These are phyloP conservation scores for Trissolcus brochymenae DNA, from an alignment of 2,888 invertebrate species.

Conservation along the genomic window DNA sequence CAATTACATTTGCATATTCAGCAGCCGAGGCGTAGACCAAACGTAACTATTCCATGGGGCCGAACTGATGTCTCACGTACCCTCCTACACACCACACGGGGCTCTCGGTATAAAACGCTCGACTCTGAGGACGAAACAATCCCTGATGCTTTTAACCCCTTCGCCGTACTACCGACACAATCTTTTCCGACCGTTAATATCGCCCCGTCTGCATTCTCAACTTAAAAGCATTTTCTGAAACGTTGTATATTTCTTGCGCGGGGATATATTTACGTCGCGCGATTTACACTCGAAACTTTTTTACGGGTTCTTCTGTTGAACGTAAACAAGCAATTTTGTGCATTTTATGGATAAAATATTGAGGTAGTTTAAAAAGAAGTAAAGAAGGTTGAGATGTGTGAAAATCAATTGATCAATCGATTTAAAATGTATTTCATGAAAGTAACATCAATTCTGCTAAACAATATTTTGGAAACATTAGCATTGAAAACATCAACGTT, in stretches of 20 bases:
- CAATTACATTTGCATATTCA: slow-evolving; percentile 71
- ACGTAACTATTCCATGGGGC: slow-evolving; percentile 49
- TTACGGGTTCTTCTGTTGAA: slow-evolving; percentile 19
- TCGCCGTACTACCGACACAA: slow-evolving; percentile 50
- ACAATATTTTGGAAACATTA: too few relatives aligned
- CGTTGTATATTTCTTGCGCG: slow-evolving; percentile 43
- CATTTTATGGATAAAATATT: slow-evolving; percentile 21
- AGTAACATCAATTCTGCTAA: too few relatives aligned
- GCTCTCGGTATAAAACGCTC: slow-evolving; percentile 32
- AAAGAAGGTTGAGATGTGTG: neutral
- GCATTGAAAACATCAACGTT: too few relatives aligned
- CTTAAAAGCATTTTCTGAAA: slow-evolving; percentile 60
- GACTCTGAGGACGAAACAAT: slow-evolving; percentile 55
- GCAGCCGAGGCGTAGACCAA: slow-evolving; percentile 48
- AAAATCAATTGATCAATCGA: neutral
- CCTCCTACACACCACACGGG: slow-evolving; percentile 42
- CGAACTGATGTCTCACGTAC: slow-evolving; percentile 52
- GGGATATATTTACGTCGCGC: slow-evolving; percentile 29
- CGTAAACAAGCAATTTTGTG: slow-evolving; percentile 46
- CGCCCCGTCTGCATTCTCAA: slow-evolving; percentile 57
- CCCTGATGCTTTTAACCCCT: slow-evolving; percentile 54
- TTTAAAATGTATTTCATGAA: too few relatives aligned
- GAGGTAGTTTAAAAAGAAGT: neutral
- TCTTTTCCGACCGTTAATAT: slow-evolving; percentile 61
- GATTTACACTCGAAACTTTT: slow-evolving; percentile 39